Conservation (phyloP, 2,113 vertebrate species). For the Pygoscelis antarcticus region DNA sequence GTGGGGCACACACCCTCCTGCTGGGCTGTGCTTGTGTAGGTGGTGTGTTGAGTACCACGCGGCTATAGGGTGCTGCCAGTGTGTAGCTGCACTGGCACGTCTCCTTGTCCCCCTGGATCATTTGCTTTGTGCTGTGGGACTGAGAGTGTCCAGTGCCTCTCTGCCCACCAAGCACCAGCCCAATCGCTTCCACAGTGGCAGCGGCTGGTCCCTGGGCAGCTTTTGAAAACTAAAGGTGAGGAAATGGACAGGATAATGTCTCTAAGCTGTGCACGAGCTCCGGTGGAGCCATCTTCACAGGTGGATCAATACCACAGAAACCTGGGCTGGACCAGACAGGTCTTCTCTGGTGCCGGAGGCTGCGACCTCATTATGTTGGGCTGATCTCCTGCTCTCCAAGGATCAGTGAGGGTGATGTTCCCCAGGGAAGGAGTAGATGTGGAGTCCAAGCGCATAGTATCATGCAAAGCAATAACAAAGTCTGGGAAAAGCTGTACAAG, state of each 20-base stretch:
- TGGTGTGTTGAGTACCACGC: fast-evolving
- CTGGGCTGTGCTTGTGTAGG: not conserved
- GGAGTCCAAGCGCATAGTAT: not conserved
- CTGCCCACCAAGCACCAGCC: not conserved
- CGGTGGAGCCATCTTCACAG: not conserved
- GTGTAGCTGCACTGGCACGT: fast-evolving
- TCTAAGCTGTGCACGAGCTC: not conserved
- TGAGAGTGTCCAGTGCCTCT: not conserved
- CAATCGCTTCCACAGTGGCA: not conserved
- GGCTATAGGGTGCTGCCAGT: not conserved
- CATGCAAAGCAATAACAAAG: not conserved
- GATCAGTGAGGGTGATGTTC: not conserved
- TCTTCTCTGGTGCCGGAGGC: not conserved
- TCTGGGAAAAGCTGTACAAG: not conserved
- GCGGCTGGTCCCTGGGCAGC: fast-evolving
- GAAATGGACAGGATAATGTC: not conserved
- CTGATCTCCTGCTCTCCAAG: not conserved
- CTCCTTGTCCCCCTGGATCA: not conserved
- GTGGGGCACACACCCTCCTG: fast-evolving
- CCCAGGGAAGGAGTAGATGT: not conserved
- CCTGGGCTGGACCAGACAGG: not conserved
- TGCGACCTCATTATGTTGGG: not conserved
- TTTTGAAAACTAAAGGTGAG: not conserved
- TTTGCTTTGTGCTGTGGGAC: not conserved
- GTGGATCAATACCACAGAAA: not conserved